Percentiles rank a stretch among this genome's conserved stretches.
Conservation (phyloP, 2,113 vertebrate species). For the Chloropsis hardwickii region DNA sequence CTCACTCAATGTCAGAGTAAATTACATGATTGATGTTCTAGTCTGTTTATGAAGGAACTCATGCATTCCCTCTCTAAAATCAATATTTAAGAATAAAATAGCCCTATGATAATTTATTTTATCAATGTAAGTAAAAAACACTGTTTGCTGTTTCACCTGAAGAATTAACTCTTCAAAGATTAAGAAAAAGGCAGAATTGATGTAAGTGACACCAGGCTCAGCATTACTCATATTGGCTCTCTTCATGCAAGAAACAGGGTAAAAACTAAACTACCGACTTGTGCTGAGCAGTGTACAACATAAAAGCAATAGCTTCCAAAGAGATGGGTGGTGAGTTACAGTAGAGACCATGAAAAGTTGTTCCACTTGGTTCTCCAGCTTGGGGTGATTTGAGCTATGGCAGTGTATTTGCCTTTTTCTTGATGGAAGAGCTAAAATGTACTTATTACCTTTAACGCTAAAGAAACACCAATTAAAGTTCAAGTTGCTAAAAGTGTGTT, state of each 20-base stretch:
- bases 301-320: not conserved
- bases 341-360: not conserved
- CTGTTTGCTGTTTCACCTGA: not conserved
- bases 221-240: not conserved
- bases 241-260: not conserved
- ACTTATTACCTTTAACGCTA: not conserved
- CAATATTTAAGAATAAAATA: constrained; percentile 57
- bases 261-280: not conserved
- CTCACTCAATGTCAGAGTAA: constrained; percentile 53
- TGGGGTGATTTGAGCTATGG: not conserved
- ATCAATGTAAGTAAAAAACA: not conserved
- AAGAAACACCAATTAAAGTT: not conserved
- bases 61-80: constrained; percentile 29
- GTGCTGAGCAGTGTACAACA: not conserved
- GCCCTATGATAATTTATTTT: not conserved
- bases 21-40: constrained; percentile 57
- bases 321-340: not conserved
- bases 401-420: not conserved
- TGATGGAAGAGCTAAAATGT: not conserved
- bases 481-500: not conserved
- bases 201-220: not conserved
- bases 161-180: not conserved
- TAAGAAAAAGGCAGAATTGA: not conserved
- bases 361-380: not conserved
- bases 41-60: constrained; percentile 26